Evolutionary conservation across 2,113 vertebrate genomes (phyloP), one percentile per base, ranked within the genome.

Genomic region (Xiphophorus maculatus): DNA sequence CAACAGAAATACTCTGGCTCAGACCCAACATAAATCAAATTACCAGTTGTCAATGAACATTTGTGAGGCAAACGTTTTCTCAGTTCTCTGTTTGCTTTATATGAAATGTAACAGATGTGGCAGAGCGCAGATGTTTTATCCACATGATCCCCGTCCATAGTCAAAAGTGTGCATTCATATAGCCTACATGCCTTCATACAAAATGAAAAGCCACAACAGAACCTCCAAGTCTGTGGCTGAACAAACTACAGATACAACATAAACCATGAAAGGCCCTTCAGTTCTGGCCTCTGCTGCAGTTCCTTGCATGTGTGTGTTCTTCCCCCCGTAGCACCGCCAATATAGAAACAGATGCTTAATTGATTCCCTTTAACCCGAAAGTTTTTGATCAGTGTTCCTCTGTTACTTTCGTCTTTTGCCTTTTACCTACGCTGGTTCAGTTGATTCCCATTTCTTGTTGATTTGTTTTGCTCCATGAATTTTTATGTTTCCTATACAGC

Each of bases 251-350:
- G 72, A 79, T 84, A 77, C 73, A 77, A 74, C 67, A 32, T 14
- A 73, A 84, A 81, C 76, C 88, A 79, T 88, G 84, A 91, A 90
- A 91, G 85, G 83, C 69, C 74, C 81, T 67, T 89, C 82, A 88
- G 87, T 86, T 79, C 82, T 67, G 66, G 74, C 78, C 13, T 82
- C 69, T 71, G 58, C 80, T 76, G 35, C 77, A 75, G 35, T 51
- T 60, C 62, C 3, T 63, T 83, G 80, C 84, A 84, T 10, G 74
- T 81, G 82, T 87, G 86, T 83, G 81, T 84, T 83, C 74, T 58
- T 62, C 63, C 74, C 74, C 77, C 63, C 48, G 66, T 82, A 73
- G 44, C 79, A 54, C 28, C 44, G 69, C 83, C 79, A 85, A 79
- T 69, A 68, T 63, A 10, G 28, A 44, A 90, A 86, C 84, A 91